Conservation (phyloP, 2,113 vertebrate species). For the Brachyhypopomus occidentalis region DNA sequence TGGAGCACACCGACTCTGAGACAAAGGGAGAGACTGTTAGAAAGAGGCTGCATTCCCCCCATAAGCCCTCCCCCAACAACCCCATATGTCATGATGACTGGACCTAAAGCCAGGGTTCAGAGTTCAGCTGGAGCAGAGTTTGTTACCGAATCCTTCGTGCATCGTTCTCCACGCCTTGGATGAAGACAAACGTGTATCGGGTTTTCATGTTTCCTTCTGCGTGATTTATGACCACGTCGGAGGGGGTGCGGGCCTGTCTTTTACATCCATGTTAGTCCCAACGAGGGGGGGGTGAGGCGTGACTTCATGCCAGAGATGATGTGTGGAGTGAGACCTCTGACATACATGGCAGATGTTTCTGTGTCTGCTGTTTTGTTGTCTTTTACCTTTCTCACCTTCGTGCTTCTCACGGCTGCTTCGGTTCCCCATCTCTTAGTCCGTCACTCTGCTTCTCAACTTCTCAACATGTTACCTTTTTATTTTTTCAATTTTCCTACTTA, state of each 20-base stretch:
- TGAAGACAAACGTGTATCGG: neutral
- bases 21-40: too few species aligned
- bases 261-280: neutral
- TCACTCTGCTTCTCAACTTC: too few species aligned
- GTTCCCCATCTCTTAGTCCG: neutral
- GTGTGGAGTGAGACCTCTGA: slow-evolving; percentile 10
- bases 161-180: neutral
- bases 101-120: too few species aligned
- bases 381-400: neutral
- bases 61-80: too few species aligned
- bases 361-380: neutral
- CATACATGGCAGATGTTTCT: slow-evolving; percentile 44
- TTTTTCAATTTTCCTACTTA: neutral
- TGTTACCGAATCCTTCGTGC: neutral
- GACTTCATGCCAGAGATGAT: slow-evolving; percentile 9
- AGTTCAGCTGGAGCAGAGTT: neutral
- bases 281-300: slow-evolving; percentile 38
- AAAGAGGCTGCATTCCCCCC: too few species aligned
- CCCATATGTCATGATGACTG: too few species aligned
- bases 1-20: too few species aligned
- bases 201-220: neutral
- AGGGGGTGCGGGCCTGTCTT: neutral
- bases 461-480: too few species aligned
- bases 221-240: neutral
- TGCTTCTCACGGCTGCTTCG: neutral